These are phyloP conservation scores for Pocillopora grandis DNA, from an alignment of 92 coral and sea anemone genomes.

Conservation along the genomic window DNA sequence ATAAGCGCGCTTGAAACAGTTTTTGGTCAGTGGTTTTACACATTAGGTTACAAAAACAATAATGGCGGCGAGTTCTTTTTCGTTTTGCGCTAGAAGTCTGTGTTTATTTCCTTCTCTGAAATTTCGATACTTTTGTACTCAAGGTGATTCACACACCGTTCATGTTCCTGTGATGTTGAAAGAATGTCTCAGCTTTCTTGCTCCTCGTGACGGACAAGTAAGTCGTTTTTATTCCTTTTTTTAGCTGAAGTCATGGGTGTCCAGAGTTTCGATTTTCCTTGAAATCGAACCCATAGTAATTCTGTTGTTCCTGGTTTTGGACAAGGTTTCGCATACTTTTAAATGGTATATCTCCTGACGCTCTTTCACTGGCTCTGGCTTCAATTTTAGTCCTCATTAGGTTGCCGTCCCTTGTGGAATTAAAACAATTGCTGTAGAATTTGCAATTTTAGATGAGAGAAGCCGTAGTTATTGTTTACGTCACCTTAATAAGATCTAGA, in stretches of 20 bases:
- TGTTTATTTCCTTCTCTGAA: conserved; percentile 57
- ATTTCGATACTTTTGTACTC: conserved; percentile 56
- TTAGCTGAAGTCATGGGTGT: neutral
- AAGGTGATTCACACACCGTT: conserved; percentile 66
- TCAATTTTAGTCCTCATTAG: no score
- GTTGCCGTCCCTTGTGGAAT: neutral
- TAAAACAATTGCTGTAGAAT: neutral
- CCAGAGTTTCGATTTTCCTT: no score
- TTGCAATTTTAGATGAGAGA: neutral
- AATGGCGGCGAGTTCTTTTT: conserved; percentile 69
- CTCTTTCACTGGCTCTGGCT: no score
- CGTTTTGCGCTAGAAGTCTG: conserved; percentile 59
- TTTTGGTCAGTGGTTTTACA: conserved; percentile 10
- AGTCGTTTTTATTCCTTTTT: neutral
- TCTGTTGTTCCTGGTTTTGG: no score
- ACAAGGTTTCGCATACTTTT: no score
- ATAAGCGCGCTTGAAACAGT: conserved; percentile 14
- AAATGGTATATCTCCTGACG: no score
- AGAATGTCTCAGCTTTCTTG: conserved; percentile 77
- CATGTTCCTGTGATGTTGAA: conserved; percentile 85
- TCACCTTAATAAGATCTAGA: neutral
- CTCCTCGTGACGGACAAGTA: conserved; percentile 84
- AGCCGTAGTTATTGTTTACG: neutral
- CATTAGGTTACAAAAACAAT: conserved; percentile 4
- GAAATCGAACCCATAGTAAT: no score